Percentiles rank a stretch among this genome's conserved stretches.
Conservation (phyloP, 2,797 vertebrate genomes). For the Rousettus madagascariensis region DNA sequence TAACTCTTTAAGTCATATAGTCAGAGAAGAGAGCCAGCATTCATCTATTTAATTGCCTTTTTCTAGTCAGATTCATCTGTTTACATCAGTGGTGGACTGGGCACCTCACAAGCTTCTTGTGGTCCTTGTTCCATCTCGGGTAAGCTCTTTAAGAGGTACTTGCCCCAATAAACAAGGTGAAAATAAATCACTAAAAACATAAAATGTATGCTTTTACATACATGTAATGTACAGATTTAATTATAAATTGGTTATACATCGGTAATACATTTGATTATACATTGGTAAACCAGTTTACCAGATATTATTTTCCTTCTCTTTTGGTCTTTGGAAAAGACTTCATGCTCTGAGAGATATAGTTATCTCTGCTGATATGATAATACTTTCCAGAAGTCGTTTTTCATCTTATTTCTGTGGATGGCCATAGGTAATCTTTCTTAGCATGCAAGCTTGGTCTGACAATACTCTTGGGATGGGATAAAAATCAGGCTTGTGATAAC, state of each 20-base stretch:
- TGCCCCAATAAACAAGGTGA: neutral
- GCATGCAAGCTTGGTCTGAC: neutral
- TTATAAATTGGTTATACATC: neutral
- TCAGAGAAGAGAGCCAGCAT: neutral
- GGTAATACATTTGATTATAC: neutral
- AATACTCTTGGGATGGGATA: neutral
- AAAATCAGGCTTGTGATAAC: neutral
- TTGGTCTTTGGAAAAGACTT: neutral
- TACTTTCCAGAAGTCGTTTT: neutral
- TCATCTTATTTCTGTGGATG: neutral
- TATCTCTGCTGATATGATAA: neutral
- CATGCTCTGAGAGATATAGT: neutral
- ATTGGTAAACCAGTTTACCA: neutral
- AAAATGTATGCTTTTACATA: neutral
- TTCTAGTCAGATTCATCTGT: neutral
- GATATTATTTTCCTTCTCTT: neutral
- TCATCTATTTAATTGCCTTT: neutral
- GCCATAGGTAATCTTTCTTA: neutral
- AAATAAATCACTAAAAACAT: neutral
- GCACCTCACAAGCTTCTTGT: neutral
- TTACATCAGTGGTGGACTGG: neutral
- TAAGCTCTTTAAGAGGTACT: neutral
- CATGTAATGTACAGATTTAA: neutral
- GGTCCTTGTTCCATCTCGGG: neutral
- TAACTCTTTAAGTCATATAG: neutral